Base-by-base conservation (phyloP, 2,797 vertebrate genomes). In the Lagocephalus sceleratus region DNA sequence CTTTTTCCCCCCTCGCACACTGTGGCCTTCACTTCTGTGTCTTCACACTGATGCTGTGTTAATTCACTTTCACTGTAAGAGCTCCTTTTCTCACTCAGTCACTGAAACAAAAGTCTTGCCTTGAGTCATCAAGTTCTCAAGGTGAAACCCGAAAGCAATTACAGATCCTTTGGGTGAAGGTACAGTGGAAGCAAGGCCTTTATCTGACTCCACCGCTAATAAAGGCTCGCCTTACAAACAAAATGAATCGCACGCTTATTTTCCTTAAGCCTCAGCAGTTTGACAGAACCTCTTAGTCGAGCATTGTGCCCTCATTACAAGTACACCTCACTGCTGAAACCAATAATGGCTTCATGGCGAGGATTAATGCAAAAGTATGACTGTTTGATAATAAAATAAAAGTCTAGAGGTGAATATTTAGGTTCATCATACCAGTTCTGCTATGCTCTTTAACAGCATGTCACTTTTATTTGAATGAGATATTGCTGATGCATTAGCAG, bases 41-140 rank as follows among this genome's bases (percentile, higher is more conserved):
- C 73, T 69, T 66, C 49, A 59, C 54, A 23, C 51, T 20, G 53
- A 68, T 64, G 57, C 72, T 61, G 54, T 58, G 67, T 78, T 82
- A 74, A 81, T 76, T 81, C 51, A 53, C 58, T 73, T 73, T 69
- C 60, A 46, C 66, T 40, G 20, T 48, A 48, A 80, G 73, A 79
- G 52, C 63, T 66, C 45, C 20, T 52, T 53, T 69, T 68, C 73
- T 67, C 63, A 56, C 65, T 69, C 68, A 63, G 74, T 85, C 84
- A 80, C 63, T 85, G 75, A 83, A 80, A 83, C 76, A 77, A 77
- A 83, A 75, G 67, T 84, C 81, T 73, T 26, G 48, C 82, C 78
- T 83, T 79, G 69, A 86, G 79, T 85, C 84, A 83, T 85, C 78
- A 87, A 73, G 85, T 81, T 87, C 79, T 83, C 85, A 83, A 86